A percentile compares a stretch with the other conserved stretches of the same genome.
phyloP scores from a whole-genome alignment of 2,888 invertebrate genomes.

The Lysandra bellargus region DNA sequence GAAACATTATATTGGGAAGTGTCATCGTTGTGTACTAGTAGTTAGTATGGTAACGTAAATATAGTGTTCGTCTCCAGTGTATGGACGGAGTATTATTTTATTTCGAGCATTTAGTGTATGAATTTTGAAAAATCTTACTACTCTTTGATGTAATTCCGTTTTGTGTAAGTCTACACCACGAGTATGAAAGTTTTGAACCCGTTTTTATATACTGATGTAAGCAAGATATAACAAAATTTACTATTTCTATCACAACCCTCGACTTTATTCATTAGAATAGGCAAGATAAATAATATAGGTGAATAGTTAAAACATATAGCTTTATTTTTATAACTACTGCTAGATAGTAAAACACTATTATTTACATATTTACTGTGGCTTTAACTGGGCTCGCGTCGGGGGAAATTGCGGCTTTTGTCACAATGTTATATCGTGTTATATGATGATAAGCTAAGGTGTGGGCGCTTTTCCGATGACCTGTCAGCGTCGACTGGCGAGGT shows the following conservation, averaged over 20 bases:
- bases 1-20: background rate
- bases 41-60: background rate
- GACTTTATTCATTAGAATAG: slow-evolving; percentile 10
- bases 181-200: background rate
- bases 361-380: slow-evolving; percentile 21
- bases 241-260: background rate
- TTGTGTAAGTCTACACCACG: background rate
- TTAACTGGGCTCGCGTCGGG: background rate
- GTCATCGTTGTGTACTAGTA: background rate
- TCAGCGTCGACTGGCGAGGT: background rate
- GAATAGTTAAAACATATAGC: slow-evolving; percentile 1
- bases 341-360: slow-evolving; percentile 3
- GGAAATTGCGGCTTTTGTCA: background rate
- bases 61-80: slow-evolving; percentile 8
- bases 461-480: background rate
- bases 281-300: background rate
- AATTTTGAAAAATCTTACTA: slow-evolving; percentile 5
- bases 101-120: background rate
- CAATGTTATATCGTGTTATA: background rate
- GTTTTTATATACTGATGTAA: background rate
- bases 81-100: background rate
- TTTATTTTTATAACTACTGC: slow-evolving; percentile 15
- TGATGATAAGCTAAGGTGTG: background rate
- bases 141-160: slow-evolving; percentile 8
- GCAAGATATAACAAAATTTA: background rate